Evolutionary conservation across 53 echinoderm and acorn worm genomes (phyloP).

Genomic region (Henricia sp.): DNA sequence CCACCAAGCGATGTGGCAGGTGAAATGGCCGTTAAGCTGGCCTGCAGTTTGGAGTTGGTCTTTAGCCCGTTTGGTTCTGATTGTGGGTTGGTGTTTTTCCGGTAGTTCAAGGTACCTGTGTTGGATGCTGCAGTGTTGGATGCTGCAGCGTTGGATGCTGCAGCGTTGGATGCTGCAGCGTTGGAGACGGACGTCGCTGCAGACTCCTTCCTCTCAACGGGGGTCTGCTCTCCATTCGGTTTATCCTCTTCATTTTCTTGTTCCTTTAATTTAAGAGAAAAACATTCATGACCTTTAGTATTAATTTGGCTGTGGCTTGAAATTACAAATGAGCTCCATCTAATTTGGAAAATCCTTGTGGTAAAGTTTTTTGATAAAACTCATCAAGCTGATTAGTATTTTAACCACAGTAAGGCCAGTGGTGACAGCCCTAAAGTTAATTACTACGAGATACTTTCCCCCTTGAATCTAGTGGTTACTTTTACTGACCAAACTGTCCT

Average conservation of each 20-base stretch:
- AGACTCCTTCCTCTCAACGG: neutral
- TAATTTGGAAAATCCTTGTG: too few species aligned
- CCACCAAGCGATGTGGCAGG: constrained; percentile 35
- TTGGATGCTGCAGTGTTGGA: neutral
- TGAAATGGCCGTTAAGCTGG: constrained; percentile 11
- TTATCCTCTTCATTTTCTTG: constrained; percentile 32
- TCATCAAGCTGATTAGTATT: too few species aligned
- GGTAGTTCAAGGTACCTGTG: constrained; percentile 25
- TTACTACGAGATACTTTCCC: too few species aligned
- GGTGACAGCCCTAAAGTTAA: too few species aligned
- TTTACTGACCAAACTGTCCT: too few species aligned
- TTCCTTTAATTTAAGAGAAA: constrained; percentile 10
- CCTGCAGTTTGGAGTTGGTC: constrained; percentile 21
- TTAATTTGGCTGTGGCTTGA: too few species aligned
- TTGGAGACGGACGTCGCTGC: neutral
- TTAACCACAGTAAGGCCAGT: too few species aligned
- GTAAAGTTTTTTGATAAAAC: too few species aligned
- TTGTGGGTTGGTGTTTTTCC: constrained; percentile 32
- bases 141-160: too few species aligned
- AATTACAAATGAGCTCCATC: too few species aligned
- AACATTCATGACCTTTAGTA: too few species aligned
- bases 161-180: neutral
- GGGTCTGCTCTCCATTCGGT: neutral
- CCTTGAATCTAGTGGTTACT: too few species aligned
- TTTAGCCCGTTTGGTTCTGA: constrained; percentile 35